These are phyloP conservation scores for Xiphophorus birchmanni DNA, from an alignment of 2,797 vertebrate species.

Conservation along the genomic window DNA sequence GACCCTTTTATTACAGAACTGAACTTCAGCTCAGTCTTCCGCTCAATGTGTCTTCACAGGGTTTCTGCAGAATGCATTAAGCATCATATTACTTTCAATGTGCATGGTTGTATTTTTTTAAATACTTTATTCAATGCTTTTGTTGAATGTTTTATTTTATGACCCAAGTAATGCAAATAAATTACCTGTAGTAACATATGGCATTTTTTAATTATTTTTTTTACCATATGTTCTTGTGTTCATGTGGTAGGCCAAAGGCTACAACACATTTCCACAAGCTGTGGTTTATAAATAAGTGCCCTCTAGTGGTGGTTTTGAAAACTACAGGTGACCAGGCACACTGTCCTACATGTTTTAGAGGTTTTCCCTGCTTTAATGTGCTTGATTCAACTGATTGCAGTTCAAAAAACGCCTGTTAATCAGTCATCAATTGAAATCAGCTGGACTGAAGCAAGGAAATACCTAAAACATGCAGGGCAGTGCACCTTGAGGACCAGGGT, in stretches of 20 bases:
- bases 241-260: background rate
- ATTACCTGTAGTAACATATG: background rate
- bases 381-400: no score
- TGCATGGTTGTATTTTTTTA: background rate
- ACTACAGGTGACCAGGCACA: background rate
- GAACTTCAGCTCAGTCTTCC: slow-evolving; percentile 5
- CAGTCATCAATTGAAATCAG: no score
- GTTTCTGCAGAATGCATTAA: no score
- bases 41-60: background rate
- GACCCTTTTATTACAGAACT: slow-evolving; percentile 8
- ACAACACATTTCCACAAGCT: background rate
- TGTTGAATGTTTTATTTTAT: background rate
- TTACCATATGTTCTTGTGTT: background rate
- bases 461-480: no score
- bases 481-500: no score
- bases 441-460: no score
- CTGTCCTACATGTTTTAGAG: no score
- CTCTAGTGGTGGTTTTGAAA: background rate
- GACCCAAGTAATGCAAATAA: background rate
- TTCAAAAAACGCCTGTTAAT: no score
- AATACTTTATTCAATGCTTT: background rate
- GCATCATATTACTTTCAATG: background rate
- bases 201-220: no score
- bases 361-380: no score
- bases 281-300: background rate